Evolutionary conservation across 2,797 vertebrate species (phyloP), one percentile per base, ranked within the genome.

Genomic region (Heterohyrax brucei): DNA sequence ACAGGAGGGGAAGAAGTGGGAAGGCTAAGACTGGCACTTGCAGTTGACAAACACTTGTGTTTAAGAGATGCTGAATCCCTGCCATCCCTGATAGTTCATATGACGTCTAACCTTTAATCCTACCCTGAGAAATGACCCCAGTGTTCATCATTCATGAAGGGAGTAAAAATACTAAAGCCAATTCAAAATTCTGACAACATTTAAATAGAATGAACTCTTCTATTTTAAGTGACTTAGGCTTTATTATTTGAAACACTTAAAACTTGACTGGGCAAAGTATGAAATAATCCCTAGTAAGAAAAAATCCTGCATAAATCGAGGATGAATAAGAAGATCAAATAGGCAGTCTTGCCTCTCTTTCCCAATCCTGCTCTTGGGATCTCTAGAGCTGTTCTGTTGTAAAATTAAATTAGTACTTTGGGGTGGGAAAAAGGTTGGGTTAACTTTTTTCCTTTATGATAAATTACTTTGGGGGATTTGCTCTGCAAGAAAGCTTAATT

Each of bases 391-490:
- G 76, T 61, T 93, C 53, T 90, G 46, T 66, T 93, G 24, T 93
- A 89, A 95, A 97, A 85, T 93, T 97, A 89, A 93, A 96, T 94
- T 89, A 95, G 80, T 89, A 80, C n/a, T 94, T 78, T 53, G 76
- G 14, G 44, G 66, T 92, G 86, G 39, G 46, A 68, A 87, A 70
- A 91, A 93, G 68, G 33, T 95, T 93, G 87, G 70, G 87, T 70
- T 95, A 75, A 84, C 91, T 50, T 91, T 95, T 93, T 95, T 70
- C 87, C 66, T 86, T 96, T 95, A 87, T 95, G 83, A 88, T 85
- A 94, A 94, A 95, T 96, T 93, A 95, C 89, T 94, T 95, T 62
- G 56, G 70, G 91, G 89, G 64, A 95, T 96, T 95, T 96, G 18
- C 66, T 96, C 77, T 95, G 70, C 73, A 73, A 96, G 89, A 76